Base-by-base conservation (phyloP, 1,140 invertebrate species). In the Achroia grisella region DNA sequence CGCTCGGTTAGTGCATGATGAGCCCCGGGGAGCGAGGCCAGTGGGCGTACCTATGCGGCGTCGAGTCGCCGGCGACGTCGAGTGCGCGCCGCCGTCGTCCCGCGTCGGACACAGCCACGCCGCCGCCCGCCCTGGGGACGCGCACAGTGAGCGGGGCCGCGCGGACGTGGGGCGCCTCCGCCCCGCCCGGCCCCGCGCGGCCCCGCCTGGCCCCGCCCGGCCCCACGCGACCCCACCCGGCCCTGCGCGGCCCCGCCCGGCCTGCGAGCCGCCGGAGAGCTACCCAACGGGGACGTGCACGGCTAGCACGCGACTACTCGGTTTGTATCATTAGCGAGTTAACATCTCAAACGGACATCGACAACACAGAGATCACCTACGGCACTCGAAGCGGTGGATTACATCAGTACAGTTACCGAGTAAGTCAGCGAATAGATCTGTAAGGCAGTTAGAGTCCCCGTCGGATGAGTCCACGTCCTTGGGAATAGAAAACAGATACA, bases 381-480 rank as follows among this genome's bases (percentile, higher is more conserved):
- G 53, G 56, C 39, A 45, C 23, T 61, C 49, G 49, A 74, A 72
- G 69, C 69, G 70, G 64, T 61, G 36, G 35, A 6, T n/a, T n/a
- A n/a, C n/a, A n/a, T n/a, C 46, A 62, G 52, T 51, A 62, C 48
- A 85, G 69, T 88, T 89, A 89, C 88, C 88, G 74, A 88, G 77
- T 43, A 89, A 75, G 59, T 88, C 85, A 49, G 87, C 88, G 78
- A 89, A 88, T 77, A 89, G 86, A 79, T 87, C 88, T 87, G 86
- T 89, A 82, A 90, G 87, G 88, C 89, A 90, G 87, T 88, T 90
- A 85, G 88, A 87, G 75, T 89, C 87, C 71, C 88, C 88, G 86
- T 90, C 88, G 70, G 87, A 87, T 58, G 85, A 86, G 44, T 75
- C 72, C 77, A 81, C 70, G 64, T 76, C 77, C 78, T 83, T 80